Conservation (phyloP, 2,113 vertebrate species). For the Petrocephalus microphthalmus region DNA sequence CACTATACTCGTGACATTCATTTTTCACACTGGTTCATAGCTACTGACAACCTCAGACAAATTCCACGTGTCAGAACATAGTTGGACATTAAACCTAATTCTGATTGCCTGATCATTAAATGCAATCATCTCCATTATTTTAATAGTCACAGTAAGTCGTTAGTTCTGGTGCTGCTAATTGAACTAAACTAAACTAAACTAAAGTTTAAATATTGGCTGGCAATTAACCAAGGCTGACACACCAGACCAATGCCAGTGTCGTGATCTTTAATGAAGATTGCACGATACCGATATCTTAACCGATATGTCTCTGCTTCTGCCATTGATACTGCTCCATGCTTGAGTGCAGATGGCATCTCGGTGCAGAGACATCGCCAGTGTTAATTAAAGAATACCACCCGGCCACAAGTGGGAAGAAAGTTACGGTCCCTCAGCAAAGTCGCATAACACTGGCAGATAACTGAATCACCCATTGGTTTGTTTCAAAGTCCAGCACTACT, state of each 20-base stretch:
- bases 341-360: conserved; percentile 1
- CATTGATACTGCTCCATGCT: not conserved
- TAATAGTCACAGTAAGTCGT: not conserved
- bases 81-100: not conserved
- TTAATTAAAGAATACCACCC: conserved; percentile 16
- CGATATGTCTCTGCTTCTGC: not conserved
- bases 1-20: not conserved
- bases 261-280: not conserved
- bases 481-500: not conserved
- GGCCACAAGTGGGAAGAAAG: not conserved
- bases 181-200: too few relatives aligned
- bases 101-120: not conserved
- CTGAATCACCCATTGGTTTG: not conserved
- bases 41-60: not conserved
- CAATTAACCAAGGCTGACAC: not conserved
- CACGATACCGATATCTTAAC: not conserved
- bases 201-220: not conserved
- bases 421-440: not conserved
- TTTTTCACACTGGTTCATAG: not conserved
- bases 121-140: not conserved
- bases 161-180: not conserved
- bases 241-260: not conserved
- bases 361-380: not conserved
- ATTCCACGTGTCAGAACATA: not conserved
- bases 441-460: not conserved